Percentiles rank a stretch among this genome's conserved stretches.
Evolutionary conservation across 2,113 vertebrate species (phyloP).

Genomic region (Uria aalge): DNA sequence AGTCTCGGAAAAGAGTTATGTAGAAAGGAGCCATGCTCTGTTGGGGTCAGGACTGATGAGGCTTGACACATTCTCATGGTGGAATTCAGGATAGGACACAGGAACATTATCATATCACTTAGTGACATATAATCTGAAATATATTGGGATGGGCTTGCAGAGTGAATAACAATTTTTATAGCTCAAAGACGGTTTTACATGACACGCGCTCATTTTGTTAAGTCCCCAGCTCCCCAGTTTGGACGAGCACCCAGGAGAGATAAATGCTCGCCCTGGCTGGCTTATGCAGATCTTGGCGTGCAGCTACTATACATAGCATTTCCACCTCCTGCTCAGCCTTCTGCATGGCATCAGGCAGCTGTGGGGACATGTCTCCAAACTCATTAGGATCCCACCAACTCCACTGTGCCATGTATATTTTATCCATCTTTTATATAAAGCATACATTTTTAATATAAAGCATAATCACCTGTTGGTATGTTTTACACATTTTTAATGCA

Average conservation of each 20-base stretch:
- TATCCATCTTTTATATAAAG: not conserved
- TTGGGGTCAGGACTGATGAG: not conserved
- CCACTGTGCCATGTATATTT: not conserved
- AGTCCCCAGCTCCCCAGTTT: not conserved
- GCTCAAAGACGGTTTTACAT: fast-evolving
- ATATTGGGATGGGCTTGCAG: not conserved
- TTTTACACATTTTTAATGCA: not conserved
- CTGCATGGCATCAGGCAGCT: not conserved
- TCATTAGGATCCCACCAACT: not conserved
- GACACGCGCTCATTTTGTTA: not conserved
- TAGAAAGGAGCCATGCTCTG: not conserved
- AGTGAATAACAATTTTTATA: not conserved
- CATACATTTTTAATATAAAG: not conserved
- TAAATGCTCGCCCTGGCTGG: not conserved
- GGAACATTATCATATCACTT: not conserved
- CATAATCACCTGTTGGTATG: not conserved
- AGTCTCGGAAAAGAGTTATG: not conserved
- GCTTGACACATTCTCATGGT: not conserved
- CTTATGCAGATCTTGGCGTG: not conserved
- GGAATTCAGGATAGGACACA: not conserved
- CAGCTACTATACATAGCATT: not conserved
- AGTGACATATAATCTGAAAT: not conserved
- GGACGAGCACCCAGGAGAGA: not conserved
- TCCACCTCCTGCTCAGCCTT: not conserved
- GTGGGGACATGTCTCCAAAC: not conserved